phyloP scores from a whole-genome alignment of 2,797 vertebrate species.

The Todus mexicanus region DNA sequence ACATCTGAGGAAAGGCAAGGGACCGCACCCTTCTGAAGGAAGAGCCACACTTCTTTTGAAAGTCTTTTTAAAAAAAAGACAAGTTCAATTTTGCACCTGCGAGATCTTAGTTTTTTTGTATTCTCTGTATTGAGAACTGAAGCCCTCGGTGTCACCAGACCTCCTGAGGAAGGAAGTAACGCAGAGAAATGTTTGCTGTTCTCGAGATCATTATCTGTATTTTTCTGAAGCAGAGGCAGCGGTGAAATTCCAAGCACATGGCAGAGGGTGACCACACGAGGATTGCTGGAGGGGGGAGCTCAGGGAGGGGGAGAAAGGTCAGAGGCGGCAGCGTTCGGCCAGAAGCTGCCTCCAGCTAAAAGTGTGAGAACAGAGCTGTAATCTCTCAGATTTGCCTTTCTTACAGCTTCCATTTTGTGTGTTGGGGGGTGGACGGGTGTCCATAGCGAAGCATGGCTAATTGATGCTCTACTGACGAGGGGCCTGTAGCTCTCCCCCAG shows the following conservation, averaged over 20 bases:
- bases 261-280: constrained; percentile 31
- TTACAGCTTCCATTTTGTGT: constrained; percentile 51
- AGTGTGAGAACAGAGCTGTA: constrained; percentile 39
- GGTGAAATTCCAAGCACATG: constrained; percentile 63
- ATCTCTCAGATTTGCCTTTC: constrained; percentile 59
- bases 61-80: constrained; percentile 70
- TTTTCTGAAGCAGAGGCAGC: constrained; percentile 48
- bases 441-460: background rate
- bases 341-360: background rate
- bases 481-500: constrained; percentile 4
- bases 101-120: constrained; percentile 76
- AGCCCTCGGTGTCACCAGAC: constrained; percentile 72
- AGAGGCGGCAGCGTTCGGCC: background rate
- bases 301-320: constrained; percentile 3
- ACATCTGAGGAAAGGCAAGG: constrained; percentile 43
- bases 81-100: constrained; percentile 80
- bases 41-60: constrained; percentile 66
- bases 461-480: constrained; percentile 18
- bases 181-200: constrained; percentile 64
- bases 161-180: constrained; percentile 74
- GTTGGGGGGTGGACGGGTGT: background rate
- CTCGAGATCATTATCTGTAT: constrained; percentile 71
- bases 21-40: constrained; percentile 56
- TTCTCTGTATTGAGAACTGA: constrained; percentile 70
- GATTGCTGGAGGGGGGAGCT: constrained; percentile 41